Evolutionary conservation across 2,797 vertebrate species (phyloP), one percentile per base, ranked within the genome.

Genomic region (Dermochelys coriacea): DNA sequence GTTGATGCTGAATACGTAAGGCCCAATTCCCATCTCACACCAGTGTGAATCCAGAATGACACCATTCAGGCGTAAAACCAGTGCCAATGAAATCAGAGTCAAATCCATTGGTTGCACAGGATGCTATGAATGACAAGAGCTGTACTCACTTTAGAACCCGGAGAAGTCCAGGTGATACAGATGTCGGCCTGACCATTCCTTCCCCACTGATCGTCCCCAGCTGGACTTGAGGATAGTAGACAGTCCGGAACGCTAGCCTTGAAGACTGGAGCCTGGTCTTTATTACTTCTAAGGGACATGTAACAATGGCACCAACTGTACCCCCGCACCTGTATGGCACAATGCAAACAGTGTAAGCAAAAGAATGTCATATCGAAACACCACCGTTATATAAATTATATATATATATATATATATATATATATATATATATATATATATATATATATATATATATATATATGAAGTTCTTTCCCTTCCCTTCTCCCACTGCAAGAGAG

Each of bases 221-320:
- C 80, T 99, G 99, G 80, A 99, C 99, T 97, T 99, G 99, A 77
- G 99, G 99, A 88, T 99, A 98, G 83, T 98, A 98, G 77, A 98
- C 97, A 0, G 99, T 98, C 86, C 99, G 98, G 64, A 99, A 98
- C 47, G 98, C 96, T 34, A 99, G 95, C 84, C 99, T 99, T 0
- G 99, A 99, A 19, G 99, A 99, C 82, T 99, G 99, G 12, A 99
- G 96, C 86, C 99, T 98, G 0, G 99, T 99, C 98, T 99, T 99
- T 92, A 99, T 98, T 92, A 99, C 99, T 97, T 99, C 99, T 54
- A 99, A 98, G 6, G 99, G 99, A 92, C 99, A 99, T 0, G 99
- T 99, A 93, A 99, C 98, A 80, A 99, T 99, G 97, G 99, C 99
- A 90, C 99, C 99, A 91, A 99, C 98, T 0, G 99, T 99, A 94